These are phyloP conservation scores for Liopterus haemorrhoidalis DNA, from an alignment of 2,888 invertebrate genomes.

Conservation along the genomic window DNA sequence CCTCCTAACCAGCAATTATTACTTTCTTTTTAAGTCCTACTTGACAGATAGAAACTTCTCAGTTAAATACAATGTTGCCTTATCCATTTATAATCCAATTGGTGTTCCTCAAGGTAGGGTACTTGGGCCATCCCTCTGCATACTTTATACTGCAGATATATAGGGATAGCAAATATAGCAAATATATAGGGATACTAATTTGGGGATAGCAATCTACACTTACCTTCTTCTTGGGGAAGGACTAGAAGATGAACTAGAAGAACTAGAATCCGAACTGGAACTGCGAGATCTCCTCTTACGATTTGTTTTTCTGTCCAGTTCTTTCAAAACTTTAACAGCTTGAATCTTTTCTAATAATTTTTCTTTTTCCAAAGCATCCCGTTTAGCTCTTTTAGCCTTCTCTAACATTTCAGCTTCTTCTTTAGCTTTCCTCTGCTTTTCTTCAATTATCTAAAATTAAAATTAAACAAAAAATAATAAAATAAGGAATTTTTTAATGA, in stretches of 20 bases:
- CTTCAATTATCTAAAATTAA: constrained; percentile 34
- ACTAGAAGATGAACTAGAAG: constrained; percentile 30
- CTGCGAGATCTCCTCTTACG: constrained; percentile 30
- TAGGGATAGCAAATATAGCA: too few relatives aligned
- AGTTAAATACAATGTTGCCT: too few relatives aligned
- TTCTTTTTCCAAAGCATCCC: constrained; percentile 45
- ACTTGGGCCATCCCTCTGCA: too few relatives aligned
- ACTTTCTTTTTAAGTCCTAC: too few relatives aligned
- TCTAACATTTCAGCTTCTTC: constrained; percentile 47
- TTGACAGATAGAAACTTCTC: too few relatives aligned
- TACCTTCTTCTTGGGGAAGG: constrained; percentile 17
- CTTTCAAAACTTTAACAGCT: constrained; percentile 42
- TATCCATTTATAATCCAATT: too few relatives aligned
- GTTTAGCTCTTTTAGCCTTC: constrained; percentile 43
- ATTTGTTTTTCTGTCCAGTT: constrained; percentile 37
- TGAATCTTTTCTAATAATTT: constrained; percentile 41
- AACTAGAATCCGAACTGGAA: constrained; percentile 35
- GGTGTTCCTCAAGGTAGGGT: too few relatives aligned
- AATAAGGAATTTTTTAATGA: background rate
- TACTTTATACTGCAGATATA: too few relatives aligned
- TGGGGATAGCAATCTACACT: constrained; percentile 14
- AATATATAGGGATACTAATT: background rate
- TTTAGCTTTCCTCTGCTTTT: constrained; percentile 45
- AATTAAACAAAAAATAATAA: background rate
- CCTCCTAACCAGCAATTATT: too few relatives aligned